Evolutionary conservation across 23 tunicate species (phyloP), one percentile per base, ranked within the genome.

Genomic region (Oikopleura dioica): DNA sequence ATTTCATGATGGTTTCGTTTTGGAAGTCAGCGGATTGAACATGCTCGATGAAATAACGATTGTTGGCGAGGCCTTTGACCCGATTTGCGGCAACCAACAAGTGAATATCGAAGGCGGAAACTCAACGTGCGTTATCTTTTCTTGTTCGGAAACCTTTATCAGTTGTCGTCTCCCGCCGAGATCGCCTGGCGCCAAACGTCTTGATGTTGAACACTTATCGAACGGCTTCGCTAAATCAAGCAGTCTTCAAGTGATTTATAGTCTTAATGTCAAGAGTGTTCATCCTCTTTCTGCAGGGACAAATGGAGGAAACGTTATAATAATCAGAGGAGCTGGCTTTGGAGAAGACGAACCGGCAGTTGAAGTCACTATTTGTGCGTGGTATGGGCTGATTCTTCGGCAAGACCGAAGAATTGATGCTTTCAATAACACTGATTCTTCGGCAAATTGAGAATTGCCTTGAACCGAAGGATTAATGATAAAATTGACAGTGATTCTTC

Each of bases 291-390:
- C 77, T 1, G 98, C 95, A 1, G 98, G 98, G 1, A 82, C 87
- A 35, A 83, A 77, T 16, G 96, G 96, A 1, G 96, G 96, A 78
- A 89, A 89, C 1, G 78, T 36, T n/a, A 37, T 92, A 16, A 86
- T 86, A 26, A 83, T 92, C 37, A 78, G 82, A 21, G 98, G 98
- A 80, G 38, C 78, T 23, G 76, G 78, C 0, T 82, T 89, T 0
- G 36, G 0, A 24, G 33, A 28, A 2, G 16, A 4, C 30, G 33
- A 44, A 9, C 5, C 30, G 72, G 16, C 72, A 28, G 72, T 24
- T 31, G 33, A 2, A 16, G 5, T 63, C 33, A 12, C 16, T 63
- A 21, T 63, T 24, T 63, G 72, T 21, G 33, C n/a, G n/a, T n/a
- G n/a, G n/a, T n/a, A n/a, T n/a, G n/a, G n/a, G n/a, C n/a, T n/a